Evolutionary conservation across 2,797 vertebrate genomes (phyloP), one percentile per base, ranked within the genome.

Genomic region (Zalophus californianus): DNA sequence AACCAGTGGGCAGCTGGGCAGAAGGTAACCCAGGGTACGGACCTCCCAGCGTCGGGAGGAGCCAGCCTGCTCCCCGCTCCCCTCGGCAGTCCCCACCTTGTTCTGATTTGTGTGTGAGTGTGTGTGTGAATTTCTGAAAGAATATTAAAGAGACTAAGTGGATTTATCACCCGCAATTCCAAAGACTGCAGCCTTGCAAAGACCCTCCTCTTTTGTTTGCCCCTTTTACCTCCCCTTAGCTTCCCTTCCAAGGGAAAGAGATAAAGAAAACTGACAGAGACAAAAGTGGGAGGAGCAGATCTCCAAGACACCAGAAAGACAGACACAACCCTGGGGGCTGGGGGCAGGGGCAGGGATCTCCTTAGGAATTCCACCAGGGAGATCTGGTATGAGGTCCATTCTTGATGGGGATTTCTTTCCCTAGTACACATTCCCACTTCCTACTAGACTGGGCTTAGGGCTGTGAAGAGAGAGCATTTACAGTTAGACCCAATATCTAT

Each of bases 91-190:
- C 83, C 86, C 80, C n/a, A 52, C 83, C 70, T 86, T 97, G 94
- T 90, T 94, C 87, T 91, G 80, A 87, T 87, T 77, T 79, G 87
- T 97, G 89, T 89, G 91, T 90, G 92, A 44, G 66, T 89, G 88
- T 73, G 93, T 87, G 96, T 94, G 96, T 95, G 97, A 88, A 88
- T 91, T 95, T 96, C 96, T 64, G 94, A 97, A 97, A 96, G 97
- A 92, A 50, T 44, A 98, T 98, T 98, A 98, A 98, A 98, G 90
- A 97, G 54, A 95, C 86, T 66, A 94, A 85, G 56, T 97, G 91
- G 38, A 93, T 92, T 97, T 90, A 93, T 75, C 89, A 78, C 72
- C 86, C 7, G 1, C 87, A 88, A 29, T 96, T 91, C 79, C 75
- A 13, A 93, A 82, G 93, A 79, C 78, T 89, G 21, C n/a, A 29